These are phyloP conservation scores for Marmota monax DNA, from an alignment of 2,113 vertebrate genomes.

Conservation along the genomic window DNA sequence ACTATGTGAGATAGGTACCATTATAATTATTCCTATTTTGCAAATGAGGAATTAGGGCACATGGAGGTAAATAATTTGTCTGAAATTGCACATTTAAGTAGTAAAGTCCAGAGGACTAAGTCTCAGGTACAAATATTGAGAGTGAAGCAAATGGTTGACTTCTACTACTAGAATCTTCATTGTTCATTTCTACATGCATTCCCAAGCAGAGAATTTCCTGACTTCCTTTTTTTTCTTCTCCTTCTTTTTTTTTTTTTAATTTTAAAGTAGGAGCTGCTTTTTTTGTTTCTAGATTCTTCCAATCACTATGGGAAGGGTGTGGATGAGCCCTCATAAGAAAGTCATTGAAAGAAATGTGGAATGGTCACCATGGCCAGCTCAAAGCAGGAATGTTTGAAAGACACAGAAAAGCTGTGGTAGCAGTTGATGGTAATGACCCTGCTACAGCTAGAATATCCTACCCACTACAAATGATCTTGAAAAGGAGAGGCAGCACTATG, in stretches of 20 bases:
- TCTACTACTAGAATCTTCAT: neutral
- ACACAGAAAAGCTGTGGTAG: neutral
- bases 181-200: neutral
- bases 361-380: neutral
- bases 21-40: constrained; percentile 37
- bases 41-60: neutral
- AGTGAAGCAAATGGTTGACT: neutral
- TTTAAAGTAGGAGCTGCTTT: neutral
- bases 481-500: neutral
- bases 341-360: neutral
- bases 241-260: neutral
- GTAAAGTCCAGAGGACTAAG: neutral
- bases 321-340: neutral
- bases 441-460: neutral
- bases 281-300: neutral
- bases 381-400: neutral
- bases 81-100: neutral
- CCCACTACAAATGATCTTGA: neutral
- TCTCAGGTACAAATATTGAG: neutral
- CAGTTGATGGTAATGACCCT: neutral
- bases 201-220: neutral
- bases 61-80: constrained; percentile 5
- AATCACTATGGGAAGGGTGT: neutral
- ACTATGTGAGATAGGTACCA: neutral
- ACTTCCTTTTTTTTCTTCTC: neutral